These are phyloP conservation scores for Lutjanus campechanus DNA, from an alignment of 2,797 vertebrate genomes.

Conservation along the genomic window DNA sequence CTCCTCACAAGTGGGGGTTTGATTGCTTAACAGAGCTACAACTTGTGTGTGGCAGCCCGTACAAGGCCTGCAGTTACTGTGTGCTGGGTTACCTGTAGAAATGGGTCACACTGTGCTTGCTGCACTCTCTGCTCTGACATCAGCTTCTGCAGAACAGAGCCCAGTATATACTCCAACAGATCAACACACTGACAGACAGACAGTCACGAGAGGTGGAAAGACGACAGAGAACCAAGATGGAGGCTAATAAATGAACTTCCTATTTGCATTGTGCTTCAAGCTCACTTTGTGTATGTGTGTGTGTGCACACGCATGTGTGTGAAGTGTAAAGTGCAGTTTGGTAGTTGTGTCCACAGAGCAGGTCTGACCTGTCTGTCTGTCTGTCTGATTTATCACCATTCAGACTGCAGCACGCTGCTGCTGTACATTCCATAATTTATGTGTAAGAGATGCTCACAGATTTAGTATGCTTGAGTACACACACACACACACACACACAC, in stretches of 20 bases:
- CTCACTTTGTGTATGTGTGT: background rate
- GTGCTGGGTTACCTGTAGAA: constrained; percentile 13
- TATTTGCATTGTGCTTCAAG: constrained; percentile 16
- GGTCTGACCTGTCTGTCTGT: constrained; percentile 53
- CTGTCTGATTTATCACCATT: constrained; percentile 56
- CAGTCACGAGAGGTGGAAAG: background rate
- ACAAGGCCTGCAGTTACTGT: constrained; percentile 9
- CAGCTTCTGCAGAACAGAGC: constrained; percentile 17
- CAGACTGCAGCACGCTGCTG: constrained; percentile 47
- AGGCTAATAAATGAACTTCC: constrained; percentile 27
- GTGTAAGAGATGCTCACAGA: constrained; percentile 59
- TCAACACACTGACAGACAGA: background rate
- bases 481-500: constrained; percentile 28
- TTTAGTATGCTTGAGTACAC: constrained; percentile 55
- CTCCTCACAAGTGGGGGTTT: constrained; percentile 22
- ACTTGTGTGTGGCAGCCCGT: background rate
- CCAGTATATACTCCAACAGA: background rate
- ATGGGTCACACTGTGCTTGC: constrained; percentile 37
- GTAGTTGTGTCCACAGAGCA: constrained; percentile 39
- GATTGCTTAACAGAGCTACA: constrained; percentile 19
- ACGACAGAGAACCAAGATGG: background rate
- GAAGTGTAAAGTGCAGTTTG: constrained; percentile 15
- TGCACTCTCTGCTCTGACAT: constrained; percentile 33
- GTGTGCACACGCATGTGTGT: background rate
- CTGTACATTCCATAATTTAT: constrained; percentile 69